A percentile compares a stretch with the other conserved stretches of the same genome.
Conservation (phyloP, 2,888 invertebrate species). For the Harpalus rubripes region DNA sequence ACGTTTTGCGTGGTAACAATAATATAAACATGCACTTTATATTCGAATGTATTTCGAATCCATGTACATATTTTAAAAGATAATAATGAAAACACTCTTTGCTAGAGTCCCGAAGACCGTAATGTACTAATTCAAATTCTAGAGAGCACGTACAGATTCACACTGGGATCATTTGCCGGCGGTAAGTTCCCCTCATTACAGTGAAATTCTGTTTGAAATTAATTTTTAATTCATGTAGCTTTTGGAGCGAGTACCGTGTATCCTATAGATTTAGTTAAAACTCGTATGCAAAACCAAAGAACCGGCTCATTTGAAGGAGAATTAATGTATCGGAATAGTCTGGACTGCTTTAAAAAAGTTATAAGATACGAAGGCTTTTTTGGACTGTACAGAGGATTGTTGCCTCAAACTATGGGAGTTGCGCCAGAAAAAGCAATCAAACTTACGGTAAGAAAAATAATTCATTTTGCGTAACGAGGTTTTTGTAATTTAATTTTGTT, state of each 20-base stretch:
- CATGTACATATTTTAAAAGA: too few species aligned
- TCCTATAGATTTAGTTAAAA: conserved; percentile 99
- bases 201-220: conserved; percentile 22
- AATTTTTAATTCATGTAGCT: conserved; percentile 80
- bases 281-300: conserved; percentile 99
- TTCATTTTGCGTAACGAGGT: neutral
- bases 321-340: conserved; percentile 96
- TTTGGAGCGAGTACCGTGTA: conserved; percentile 99
- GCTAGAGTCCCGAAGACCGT: conserved; percentile 92
- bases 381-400: conserved; percentile 94
- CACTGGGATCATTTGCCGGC: conserved; percentile 94
- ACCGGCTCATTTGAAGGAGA: conserved; percentile 97
- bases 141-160: conserved; percentile 96
- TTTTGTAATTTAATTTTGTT: neutral
- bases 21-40: too few species aligned
- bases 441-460: conserved; percentile 85
- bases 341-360: conserved; percentile 97
- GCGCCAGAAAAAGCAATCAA: conserved; percentile 99
- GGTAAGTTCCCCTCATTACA: conserved; percentile 80
- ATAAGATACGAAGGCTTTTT: conserved; percentile 91
- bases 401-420: conserved; percentile 98
- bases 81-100: too few species aligned
- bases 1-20: too few species aligned
- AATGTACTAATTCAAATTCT: conserved; percentile 91
- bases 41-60: too few species aligned